Evolutionary conservation across 2,797 vertebrate species (phyloP).

Genomic region (Amblyopsis hoosieri): DNA sequence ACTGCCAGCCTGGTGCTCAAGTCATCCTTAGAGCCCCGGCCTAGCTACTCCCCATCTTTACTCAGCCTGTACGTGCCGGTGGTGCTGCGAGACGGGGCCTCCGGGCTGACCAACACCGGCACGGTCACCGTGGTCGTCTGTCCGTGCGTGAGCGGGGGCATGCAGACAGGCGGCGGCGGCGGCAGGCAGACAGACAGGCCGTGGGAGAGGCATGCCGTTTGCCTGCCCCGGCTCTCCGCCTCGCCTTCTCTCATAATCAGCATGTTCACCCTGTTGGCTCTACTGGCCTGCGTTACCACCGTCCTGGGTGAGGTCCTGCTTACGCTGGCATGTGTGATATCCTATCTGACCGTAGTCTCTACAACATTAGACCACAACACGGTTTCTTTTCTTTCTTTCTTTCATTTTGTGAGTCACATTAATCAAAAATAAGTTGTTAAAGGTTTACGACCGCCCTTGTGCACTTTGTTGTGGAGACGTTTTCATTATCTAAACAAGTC

Average conservation of each 20-base stretch:
- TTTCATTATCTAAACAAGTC: too few species aligned
- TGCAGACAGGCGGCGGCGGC: slow-evolving; percentile 75
- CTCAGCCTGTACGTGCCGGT: slow-evolving; percentile 84
- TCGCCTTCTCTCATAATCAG: slow-evolving; percentile 84
- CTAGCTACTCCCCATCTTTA: slow-evolving; percentile 71
- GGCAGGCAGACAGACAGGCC: slow-evolving; percentile 59
- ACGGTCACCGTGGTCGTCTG: slow-evolving; percentile 89
- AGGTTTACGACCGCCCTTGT: too few species aligned
- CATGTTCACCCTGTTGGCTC: slow-evolving; percentile 84
- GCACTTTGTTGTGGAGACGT: too few species aligned
- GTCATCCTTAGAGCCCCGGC: slow-evolving; percentile 74
- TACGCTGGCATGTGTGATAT: too few species aligned
- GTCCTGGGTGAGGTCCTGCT: slow-evolving; percentile 79
- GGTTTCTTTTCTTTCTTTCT: too few species aligned
- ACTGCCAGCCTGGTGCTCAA: slow-evolving; percentile 86
- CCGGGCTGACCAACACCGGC: slow-evolving; percentile 84
- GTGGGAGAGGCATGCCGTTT: slow-evolving; percentile 75
- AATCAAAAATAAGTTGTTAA: too few species aligned
- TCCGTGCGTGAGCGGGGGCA: slow-evolving; percentile 84
- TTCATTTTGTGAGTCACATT: too few species aligned
- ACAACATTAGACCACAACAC: too few species aligned
- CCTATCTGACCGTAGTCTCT: too few species aligned
- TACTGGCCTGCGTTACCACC: slow-evolving; percentile 85
- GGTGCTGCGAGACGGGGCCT: slow-evolving; percentile 83
- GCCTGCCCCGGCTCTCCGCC: slow-evolving; percentile 65